Conservation (phyloP, 1,140 invertebrate genomes). For the Drosophila suzukii region DNA sequence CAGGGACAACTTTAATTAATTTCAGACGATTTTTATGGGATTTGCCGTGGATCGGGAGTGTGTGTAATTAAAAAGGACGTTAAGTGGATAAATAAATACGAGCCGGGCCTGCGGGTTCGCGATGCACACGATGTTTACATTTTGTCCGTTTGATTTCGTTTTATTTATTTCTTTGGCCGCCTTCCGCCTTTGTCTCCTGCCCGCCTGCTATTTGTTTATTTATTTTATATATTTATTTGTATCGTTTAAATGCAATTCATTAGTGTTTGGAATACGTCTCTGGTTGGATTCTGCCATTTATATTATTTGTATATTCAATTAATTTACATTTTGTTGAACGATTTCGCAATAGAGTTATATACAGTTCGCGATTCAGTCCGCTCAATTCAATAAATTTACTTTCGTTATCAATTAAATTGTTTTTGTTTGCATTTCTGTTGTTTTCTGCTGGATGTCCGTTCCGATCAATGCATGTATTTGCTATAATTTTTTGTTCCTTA, state of each 20-base stretch:
- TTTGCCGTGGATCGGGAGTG: conserved; percentile 25
- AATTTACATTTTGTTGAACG: conserved; percentile 72
- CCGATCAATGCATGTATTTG: conserved; percentile 38
- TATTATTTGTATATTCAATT: conserved; percentile 62
- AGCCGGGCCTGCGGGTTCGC: conserved; percentile 31
- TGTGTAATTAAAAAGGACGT: conserved; percentile 62
- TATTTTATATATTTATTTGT: conserved; percentile 48
- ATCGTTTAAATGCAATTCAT: conserved; percentile 75
- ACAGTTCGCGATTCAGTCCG: conserved; percentile 58
- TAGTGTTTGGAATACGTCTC: conserved; percentile 70
- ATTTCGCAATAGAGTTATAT: conserved; percentile 66
- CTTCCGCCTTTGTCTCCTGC: conserved; percentile 31
- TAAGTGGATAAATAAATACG: conserved; percentile 72
- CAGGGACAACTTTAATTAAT: conserved; percentile 53
- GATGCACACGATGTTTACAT: conserved; percentile 38
- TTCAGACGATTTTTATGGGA: conserved; percentile 43
- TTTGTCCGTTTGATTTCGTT: conserved; percentile 42
- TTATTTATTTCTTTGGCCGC: conserved; percentile 46
- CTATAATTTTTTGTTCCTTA: conserved; percentile 44
- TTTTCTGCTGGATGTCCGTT: conserved; percentile 10
- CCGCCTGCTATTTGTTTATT: conserved; percentile 34
- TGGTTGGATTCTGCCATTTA: conserved; percentile 38
- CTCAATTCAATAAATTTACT: conserved; percentile 62
- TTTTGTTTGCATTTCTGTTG: conserved; percentile 15
- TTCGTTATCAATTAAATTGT: conserved; percentile 61